Percentiles rank a stretch among this genome's conserved stretches.
Conservation (phyloP, 2,113 vertebrate species). For the Dasyurus viverrinus region DNA sequence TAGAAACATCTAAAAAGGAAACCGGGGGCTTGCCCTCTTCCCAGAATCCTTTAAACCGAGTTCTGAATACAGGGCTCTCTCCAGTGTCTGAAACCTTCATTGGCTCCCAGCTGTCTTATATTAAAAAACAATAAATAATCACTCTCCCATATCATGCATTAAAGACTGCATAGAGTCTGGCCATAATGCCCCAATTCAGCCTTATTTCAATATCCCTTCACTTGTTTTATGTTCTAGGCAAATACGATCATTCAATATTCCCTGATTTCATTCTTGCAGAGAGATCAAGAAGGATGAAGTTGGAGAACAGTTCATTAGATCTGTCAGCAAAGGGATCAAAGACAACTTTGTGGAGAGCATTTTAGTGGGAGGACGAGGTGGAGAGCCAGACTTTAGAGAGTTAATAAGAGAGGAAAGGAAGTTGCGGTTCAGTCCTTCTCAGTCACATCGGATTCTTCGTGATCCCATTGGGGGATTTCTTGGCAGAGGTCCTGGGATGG, state of each 20-base stretch:
- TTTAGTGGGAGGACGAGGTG: too few species aligned
- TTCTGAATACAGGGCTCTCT: background rate
- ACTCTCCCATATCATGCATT: background rate
- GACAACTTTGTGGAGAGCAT: too few species aligned
- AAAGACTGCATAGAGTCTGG: background rate
- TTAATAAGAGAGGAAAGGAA: too few species aligned
- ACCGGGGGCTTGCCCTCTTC: accelerated
- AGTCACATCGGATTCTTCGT: background rate
- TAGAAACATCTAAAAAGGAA: background rate
- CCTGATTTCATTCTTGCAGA: background rate
- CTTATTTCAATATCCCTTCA: background rate
- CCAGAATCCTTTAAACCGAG: background rate
- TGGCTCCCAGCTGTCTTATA: background rate
- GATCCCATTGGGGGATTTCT: background rate
- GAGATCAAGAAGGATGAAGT: too few species aligned
- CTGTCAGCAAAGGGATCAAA: too few species aligned
- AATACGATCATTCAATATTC: background rate
- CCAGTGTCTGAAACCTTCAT: background rate
- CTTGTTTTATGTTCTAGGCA: background rate
- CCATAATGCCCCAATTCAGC: too few species aligned
- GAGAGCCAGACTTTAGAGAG: too few species aligned
- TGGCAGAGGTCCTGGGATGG: background rate
- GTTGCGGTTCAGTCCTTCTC: too few species aligned
- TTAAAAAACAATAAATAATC: background rate
- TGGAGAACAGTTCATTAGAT: too few species aligned